Conservation (phyloP, 2,888 invertebrate species). For the Drosophila ustulata region DNA sequence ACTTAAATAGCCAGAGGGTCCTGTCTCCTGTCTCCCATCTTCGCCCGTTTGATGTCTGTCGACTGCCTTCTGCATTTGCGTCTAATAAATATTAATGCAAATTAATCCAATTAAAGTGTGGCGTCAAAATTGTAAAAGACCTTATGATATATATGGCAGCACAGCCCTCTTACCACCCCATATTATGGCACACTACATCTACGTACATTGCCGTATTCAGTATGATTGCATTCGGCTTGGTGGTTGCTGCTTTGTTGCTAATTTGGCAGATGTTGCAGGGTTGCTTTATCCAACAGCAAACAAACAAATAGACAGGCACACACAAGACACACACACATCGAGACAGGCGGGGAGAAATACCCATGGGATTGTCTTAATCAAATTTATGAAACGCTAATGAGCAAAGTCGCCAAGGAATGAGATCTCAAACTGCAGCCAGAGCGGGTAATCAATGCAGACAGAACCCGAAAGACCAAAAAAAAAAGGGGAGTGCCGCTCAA, state of each 20-base stretch:
- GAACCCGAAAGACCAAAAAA: background rate
- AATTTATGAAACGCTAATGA: conserved; percentile 79
- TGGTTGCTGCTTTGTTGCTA: conserved; percentile 64
- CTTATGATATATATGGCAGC: conserved; percentile 59
- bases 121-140: conserved; percentile 80
- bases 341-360: conserved; percentile 51
- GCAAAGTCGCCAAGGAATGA: conserved; percentile 62
- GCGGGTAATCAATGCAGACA: conserved; percentile 51
- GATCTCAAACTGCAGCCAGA: conserved; percentile 46
- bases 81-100: conserved; percentile 79
- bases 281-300: conserved; percentile 40
- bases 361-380: conserved; percentile 77
- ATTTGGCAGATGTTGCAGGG: conserved; percentile 74
- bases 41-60: conserved; percentile 38
- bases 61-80: conserved; percentile 69
- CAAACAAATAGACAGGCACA: conserved; percentile 31
- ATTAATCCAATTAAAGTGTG: conserved; percentile 77
- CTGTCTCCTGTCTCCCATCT: conserved; percentile 10
- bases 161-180: background rate
- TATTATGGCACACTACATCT: background rate
- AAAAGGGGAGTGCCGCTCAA: background rate
- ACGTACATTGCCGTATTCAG: conserved; percentile 12
- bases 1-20: conserved; percentile 72
- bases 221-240: conserved; percentile 48
- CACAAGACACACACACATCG: conserved; percentile 24